Evolutionary conservation across 2,113 vertebrate genomes (phyloP).

Genomic region (Lophura nycthemera): DNA sequence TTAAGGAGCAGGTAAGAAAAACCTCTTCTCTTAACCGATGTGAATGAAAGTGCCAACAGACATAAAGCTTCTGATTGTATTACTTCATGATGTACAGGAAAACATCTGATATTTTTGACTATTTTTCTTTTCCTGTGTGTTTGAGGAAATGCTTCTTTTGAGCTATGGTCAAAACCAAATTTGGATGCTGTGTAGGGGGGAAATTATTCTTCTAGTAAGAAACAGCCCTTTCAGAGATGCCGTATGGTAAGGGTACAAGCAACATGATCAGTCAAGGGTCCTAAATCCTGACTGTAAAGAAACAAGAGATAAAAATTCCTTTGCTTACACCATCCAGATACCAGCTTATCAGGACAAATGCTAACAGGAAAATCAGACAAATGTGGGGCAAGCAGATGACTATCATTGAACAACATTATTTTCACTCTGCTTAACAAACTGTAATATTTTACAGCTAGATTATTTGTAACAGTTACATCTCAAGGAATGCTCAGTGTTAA

Average conservation of each 20-base stretch:
- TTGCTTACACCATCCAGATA: background rate
- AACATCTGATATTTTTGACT: background rate
- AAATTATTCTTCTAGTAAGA: background rate
- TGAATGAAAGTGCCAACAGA: background rate
- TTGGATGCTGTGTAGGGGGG: background rate
- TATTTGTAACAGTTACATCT: background rate
- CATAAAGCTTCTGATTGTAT: background rate
- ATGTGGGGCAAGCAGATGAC: background rate
- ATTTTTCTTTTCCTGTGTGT: background rate
- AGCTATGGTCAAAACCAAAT: background rate
- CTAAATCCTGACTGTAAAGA: background rate
- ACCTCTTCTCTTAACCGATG: background rate
- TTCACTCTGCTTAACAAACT: background rate
- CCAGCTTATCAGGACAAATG: background rate
- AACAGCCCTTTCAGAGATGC: background rate
- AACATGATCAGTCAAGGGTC: background rate
- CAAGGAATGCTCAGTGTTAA: background rate
- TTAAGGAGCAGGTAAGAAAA: slow-evolving; percentile 91
- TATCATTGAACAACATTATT: background rate
- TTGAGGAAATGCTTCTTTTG: background rate
- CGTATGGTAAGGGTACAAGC: background rate
- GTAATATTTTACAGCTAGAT: background rate
- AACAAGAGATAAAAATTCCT: background rate
- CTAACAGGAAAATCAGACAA: background rate
- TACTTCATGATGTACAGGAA: background rate